Base-by-base conservation (phyloP, 2,888 invertebrate genomes). In the Eristalis tenax region DNA sequence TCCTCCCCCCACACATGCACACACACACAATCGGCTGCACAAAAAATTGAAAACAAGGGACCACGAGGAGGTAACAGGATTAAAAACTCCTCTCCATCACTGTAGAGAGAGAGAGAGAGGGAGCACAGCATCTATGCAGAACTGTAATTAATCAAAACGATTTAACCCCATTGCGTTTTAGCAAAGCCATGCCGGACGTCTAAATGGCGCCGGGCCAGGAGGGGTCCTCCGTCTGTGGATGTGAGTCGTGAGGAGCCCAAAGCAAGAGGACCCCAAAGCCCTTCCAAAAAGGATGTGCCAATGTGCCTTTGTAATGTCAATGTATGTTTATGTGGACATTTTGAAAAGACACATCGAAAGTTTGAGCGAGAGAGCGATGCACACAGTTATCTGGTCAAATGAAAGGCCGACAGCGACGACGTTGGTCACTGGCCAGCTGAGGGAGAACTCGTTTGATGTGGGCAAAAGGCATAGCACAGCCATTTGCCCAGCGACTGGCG, bases 121-220 rank as follows among this genome's bases (percentile, higher is more conserved):
- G 26, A 26, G 26, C 26, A 26, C 3, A 3, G 26, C 59, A 28
- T 26, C 59, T 50, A 59, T 13, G 59, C 59, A 13, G 26, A 26
- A 77, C 71, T 73, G 77, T 83, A 83, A 83, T 73, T 83, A 77
- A 77, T 83, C 83, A 83, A 83, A 76, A 77, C 83, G 83, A 83
- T 83, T 82, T 65, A 77, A 77, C 76, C 50, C 43, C 59, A 66
- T 71, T 83, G 71, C 71, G 71, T 73, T 77, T 73, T 76, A 77
- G 32, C 50, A 77, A 32, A 40, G 77, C 56, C 32, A 82, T 71
- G 63, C 65, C 38, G 61, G 70, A 66, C 66, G 71, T 68, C 66
- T 57, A 61, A 71, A 77, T 66, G 61, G 61, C 66, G 1, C 18
- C 10, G 32, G 32, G 5, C 32, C 32, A 32, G 32, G 10, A 32